Evolutionary conservation across 2,797 vertebrate species (phyloP), one percentile per base, ranked within the genome.

Genomic region (Botia kubotai): DNA sequence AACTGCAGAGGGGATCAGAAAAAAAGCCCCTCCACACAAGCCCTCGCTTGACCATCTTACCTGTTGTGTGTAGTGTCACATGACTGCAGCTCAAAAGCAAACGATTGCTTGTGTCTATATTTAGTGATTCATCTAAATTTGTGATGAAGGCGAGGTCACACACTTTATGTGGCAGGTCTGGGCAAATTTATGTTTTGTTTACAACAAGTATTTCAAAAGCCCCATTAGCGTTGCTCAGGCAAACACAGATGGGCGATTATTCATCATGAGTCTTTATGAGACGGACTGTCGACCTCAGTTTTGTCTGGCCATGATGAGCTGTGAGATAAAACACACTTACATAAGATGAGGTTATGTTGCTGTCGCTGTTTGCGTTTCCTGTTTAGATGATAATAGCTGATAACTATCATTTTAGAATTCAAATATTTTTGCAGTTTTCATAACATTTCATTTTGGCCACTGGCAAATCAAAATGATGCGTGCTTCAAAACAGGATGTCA

Each of bases 121-220:
- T 91, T 90, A 89, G 87, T 82, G 84, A 91, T 90, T 88, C 85
- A 90, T 91, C 86, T 89, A 46, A 86, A 82, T 87, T 80, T 84
- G 85, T 68, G 85, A 85, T 87, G 87, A 90, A 86, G 86, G 74
- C 26, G 33, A 84, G 82, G 85, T 85, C 87, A 72, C 81, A 85
- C 82, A 84, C 71, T 66, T 33, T 4, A 58, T 16, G 50, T 75
- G 21, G 57, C 87, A 85, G 83, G 89, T 89, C 62, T 13, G 58
- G 79, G 79, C 88, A 87, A 81, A 90, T 82, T 83, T 50, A 82
- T 10, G 69, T 69, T 86, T 85, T 91, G 89, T 89, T 92, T 88
- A 82, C 83, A 84, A 85, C 86, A 83, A 75, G 84, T 69, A 80
- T 85, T 80, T 77, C 53, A 21, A 33, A 78, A 77, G 84, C 79